Evolutionary conservation across 2,797 vertebrate genomes (phyloP).

Genomic region (Phrynocephalus vlangalii): DNA sequence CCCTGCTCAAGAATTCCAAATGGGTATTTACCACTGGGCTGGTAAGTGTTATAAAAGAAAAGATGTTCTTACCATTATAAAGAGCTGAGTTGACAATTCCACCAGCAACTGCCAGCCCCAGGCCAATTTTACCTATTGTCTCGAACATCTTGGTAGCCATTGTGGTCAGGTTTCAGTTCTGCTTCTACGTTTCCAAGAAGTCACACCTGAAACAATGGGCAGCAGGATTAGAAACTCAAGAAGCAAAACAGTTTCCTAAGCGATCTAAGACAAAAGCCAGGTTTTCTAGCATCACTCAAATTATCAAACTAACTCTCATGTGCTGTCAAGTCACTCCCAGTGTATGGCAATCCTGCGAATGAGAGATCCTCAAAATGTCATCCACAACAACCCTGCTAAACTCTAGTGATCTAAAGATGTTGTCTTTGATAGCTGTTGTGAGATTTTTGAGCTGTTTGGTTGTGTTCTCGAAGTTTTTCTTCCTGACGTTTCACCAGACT

Average conservation of each 20-base stretch:
- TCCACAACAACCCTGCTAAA: no score
- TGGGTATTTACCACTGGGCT: neutral
- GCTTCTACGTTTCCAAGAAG: neutral
- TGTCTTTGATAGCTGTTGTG: no score
- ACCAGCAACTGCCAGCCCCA: constrained; percentile 90
- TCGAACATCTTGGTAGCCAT: constrained; percentile 92
- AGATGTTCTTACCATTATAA: constrained; percentile 86
- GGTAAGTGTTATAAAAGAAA: fast-evolving
- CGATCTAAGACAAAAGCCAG: no score
- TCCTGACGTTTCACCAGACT: no score
- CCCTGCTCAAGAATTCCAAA: neutral
- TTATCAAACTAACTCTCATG: no score
- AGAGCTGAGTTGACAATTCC: constrained; percentile 95
- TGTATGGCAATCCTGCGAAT: neutral
- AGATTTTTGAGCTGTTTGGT: no score
- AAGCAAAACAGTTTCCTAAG: neutral
- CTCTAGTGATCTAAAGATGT: no score
- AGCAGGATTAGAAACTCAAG: neutral
- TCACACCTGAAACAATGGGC: neutral
- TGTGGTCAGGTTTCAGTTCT: neutral
- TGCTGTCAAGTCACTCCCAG: no score
- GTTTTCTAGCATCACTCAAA: no score
- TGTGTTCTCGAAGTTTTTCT: no score
- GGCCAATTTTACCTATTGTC: constrained; percentile 91
- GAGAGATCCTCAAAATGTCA: no score